phyloP scores from a whole-genome alignment of 1,140 invertebrate genomes.

The Musca vetustissima region DNA sequence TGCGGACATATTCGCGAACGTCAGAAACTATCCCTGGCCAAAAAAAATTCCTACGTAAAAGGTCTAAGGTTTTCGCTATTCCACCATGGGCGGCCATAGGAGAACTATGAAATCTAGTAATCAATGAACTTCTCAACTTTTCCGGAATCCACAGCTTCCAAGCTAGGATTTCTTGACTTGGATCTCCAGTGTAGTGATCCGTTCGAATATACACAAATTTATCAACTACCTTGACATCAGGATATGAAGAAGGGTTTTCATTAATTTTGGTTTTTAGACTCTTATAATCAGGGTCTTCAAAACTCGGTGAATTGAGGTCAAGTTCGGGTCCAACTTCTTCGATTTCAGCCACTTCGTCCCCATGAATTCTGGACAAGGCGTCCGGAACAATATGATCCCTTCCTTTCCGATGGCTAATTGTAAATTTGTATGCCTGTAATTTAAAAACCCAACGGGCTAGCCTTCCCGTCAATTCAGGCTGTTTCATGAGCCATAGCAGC shows the following conservation, averaged over 20 bases:
- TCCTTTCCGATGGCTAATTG: constrained; percentile 42
- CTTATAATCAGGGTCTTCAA: neutral
- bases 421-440: constrained; percentile 40
- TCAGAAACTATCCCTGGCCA: constrained; percentile 24
- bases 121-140: neutral
- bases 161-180: neutral
- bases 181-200: constrained; percentile 11
- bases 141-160: constrained; percentile 28
- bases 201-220: constrained; percentile 18
- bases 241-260: neutral
- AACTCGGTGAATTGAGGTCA: constrained; percentile 7
- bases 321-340: neutral
- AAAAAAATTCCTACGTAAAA: constrained; percentile 21
- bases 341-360: neutral
- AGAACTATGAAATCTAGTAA: constrained; percentile 17
- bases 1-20: constrained; percentile 14
- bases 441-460: constrained; percentile 29
- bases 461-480: constrained; percentile 48
- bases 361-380: constrained; percentile 20
- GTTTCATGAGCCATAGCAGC: constrained; percentile 39
- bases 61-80: constrained; percentile 27
- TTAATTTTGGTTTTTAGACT: neutral
- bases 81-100: neutral
- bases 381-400: constrained; percentile 38
- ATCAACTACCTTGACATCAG: constrained; percentile 2